Percentiles rank a stretch among this genome's conserved stretches.
These are phyloP conservation scores for Syrista parreyssii DNA, from an alignment of 2,888 invertebrate species.

Conservation along the genomic window DNA sequence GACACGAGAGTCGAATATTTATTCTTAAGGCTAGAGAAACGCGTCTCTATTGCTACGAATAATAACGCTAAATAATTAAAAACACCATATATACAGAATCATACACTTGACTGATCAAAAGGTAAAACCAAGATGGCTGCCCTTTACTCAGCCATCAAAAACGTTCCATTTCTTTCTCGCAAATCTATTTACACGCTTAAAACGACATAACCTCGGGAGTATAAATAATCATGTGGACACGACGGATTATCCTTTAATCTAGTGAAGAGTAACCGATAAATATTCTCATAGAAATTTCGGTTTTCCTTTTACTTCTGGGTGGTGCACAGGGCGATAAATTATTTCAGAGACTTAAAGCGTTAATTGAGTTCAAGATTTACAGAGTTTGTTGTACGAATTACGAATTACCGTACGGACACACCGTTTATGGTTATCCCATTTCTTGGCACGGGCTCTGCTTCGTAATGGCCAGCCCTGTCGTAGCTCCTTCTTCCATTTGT, in stretches of 20 bases:
- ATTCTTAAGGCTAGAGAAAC: background rate
- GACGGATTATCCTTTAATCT: background rate
- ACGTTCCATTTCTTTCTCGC: constrained; percentile 17
- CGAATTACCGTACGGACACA: constrained; percentile 80
- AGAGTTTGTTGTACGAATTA: background rate
- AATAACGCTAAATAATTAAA: constrained; percentile 7
- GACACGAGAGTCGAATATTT: background rate
- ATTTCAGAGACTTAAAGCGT: background rate
- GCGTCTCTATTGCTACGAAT: constrained; percentile 1
- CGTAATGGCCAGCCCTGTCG: constrained; percentile 67
- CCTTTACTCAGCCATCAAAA: background rate
- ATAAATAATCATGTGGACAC: background rate
- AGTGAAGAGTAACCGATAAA: background rate
- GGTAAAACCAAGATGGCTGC: background rate
- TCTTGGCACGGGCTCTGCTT: constrained; percentile 75
- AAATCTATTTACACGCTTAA: constrained; percentile 22
- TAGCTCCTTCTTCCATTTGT: constrained; percentile 54
- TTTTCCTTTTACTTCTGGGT: background rate
- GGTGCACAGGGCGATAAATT: background rate
- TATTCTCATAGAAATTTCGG: background rate
- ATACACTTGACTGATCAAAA: constrained; percentile 33
- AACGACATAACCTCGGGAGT: background rate
- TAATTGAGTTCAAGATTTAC: background rate
- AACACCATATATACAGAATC: constrained; percentile 45
- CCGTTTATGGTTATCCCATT: constrained; percentile 89